These are phyloP conservation scores for Gymnobelideus leadbeateri DNA, from an alignment of 2,113 vertebrate species.

Conservation along the genomic window DNA sequence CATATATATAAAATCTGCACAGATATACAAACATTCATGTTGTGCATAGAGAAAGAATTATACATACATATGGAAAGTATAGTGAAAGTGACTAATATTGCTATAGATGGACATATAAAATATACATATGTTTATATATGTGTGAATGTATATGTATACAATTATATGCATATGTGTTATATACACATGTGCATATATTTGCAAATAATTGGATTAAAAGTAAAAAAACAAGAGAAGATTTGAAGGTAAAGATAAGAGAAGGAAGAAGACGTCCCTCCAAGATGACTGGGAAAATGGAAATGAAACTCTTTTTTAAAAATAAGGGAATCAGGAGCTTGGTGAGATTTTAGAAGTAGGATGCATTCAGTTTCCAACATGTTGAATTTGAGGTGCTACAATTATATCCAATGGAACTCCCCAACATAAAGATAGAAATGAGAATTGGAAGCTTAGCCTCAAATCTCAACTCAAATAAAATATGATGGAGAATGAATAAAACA, in stretches of 20 bases:
- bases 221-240: neutral
- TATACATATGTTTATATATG: neutral
- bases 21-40: neutral
- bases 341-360: neutral
- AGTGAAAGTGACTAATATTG: neutral
- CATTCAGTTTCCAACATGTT: neutral
- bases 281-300: neutral
- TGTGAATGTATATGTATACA: neutral
- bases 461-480: neutral
- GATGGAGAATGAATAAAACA: neutral
- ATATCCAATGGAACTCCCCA: neutral
- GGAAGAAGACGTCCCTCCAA: neutral
- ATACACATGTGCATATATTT: neutral
- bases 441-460: neutral
- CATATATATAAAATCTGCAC: neutral
- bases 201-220: neutral
- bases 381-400: neutral
- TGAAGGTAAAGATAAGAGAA: neutral
- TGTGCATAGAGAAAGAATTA: neutral
- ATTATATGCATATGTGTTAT: neutral
- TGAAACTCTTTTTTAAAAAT: neutral
- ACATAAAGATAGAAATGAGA: neutral
- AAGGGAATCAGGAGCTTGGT: neutral
- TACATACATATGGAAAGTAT: neutral
- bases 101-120: neutral